phyloP scores from a whole-genome alignment of 2,888 invertebrate genomes.

The Trissolcus japonicus region DNA sequence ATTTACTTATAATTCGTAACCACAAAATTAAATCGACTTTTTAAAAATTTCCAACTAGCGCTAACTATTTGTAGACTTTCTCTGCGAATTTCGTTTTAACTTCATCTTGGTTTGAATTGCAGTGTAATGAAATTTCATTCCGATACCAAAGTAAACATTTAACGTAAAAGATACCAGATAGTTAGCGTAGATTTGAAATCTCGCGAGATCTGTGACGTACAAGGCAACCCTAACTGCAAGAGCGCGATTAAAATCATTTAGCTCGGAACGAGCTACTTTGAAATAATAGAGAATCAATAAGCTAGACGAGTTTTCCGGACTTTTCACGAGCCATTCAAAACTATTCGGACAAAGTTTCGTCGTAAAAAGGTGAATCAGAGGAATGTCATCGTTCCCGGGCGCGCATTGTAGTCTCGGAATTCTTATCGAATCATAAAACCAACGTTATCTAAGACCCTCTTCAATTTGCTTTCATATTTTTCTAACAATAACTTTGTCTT shows the following conservation, averaged over 20 bases:
- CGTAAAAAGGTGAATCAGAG: slow-evolving; percentile 45
- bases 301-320: slow-evolving; percentile 19
- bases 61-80: too few relatives aligned
- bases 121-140: slow-evolving; percentile 6
- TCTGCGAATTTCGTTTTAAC: too few relatives aligned
- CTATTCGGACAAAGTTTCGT: slow-evolving; percentile 32
- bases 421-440: slow-evolving; percentile 44
- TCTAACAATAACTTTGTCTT: too few relatives aligned
- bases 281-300: slow-evolving; percentile 47
- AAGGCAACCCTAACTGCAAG: slow-evolving; percentile 3
- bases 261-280: slow-evolving; percentile 27
- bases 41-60: too few relatives aligned
- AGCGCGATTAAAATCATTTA: slow-evolving; percentile 24
- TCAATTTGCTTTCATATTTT: slow-evolving; percentile 3
- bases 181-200: neutral
- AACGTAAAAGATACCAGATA: too few relatives aligned
- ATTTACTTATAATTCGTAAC: too few relatives aligned
- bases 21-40: too few relatives aligned
- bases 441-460: slow-evolving; percentile 27
- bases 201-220: neutral
- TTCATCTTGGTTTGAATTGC: too few relatives aligned
- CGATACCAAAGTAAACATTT: neutral
- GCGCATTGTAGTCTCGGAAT: slow-evolving; percentile 32
- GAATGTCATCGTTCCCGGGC: slow-evolving; percentile 27
- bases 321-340: slow-evolving; percentile 37